phyloP scores from a whole-genome alignment of 2,113 vertebrate species.

The Zapornia atra region DNA sequence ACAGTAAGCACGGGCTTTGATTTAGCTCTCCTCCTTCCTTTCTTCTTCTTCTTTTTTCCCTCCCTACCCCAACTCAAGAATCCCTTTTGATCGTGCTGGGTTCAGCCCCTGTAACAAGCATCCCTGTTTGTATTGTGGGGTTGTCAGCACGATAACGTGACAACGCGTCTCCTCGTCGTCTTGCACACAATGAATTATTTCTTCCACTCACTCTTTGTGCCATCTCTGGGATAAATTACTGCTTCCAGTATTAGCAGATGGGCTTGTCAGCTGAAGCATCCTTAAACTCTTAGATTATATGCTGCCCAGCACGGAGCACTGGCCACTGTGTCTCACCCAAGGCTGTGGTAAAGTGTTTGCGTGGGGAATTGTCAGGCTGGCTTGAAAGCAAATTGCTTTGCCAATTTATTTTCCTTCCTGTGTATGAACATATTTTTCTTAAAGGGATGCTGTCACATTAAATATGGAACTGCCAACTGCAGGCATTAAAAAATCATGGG shows the following conservation, averaged over 20 bases:
- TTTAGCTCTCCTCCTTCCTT: not conserved
- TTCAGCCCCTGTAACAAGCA: not conserved
- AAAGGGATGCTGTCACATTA: constrained; percentile 53
- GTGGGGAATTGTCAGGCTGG: not conserved
- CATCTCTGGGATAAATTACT: not conserved
- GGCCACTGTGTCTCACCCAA: not conserved
- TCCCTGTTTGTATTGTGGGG: constrained; percentile 22
- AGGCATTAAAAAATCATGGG: constrained; percentile 65
- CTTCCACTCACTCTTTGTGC: not conserved
- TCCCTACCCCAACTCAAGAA: not conserved
- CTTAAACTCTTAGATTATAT: not conserved
- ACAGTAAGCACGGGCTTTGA: constrained; percentile 4
- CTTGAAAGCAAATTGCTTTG: constrained; percentile 37
- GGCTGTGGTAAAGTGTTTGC: not conserved
- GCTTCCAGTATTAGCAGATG: not conserved
- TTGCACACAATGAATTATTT: constrained; percentile 27
- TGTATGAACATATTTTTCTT: constrained; percentile 32
- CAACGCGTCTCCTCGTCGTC: not conserved
- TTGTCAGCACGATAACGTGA: constrained; percentile 3
- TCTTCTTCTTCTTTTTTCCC: not conserved
- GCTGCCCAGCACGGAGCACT: not conserved
- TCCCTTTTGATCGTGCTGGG: constrained; percentile 33
- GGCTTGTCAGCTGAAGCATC: constrained; percentile 1
- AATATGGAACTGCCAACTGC: constrained; percentile 47
- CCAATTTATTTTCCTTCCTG: constrained; percentile 32